Percentiles rank a stretch among this genome's conserved stretches.
Evolutionary conservation across 2,113 vertebrate species (phyloP).

Genomic region (Stegostoma tigrinum): DNA sequence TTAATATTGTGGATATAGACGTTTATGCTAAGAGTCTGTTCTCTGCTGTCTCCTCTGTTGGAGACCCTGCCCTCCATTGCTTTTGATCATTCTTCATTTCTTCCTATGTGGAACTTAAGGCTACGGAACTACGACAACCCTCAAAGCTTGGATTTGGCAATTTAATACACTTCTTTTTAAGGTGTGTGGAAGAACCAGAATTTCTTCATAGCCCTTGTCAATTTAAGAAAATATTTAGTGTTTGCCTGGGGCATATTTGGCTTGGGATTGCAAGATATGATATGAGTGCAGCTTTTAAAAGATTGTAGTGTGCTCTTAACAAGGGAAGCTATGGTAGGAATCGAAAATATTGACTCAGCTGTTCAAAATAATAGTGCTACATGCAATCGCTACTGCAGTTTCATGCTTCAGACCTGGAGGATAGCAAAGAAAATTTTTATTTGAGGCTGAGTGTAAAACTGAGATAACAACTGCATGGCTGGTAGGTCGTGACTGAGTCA

Average conservation of each 20-base stretch:
- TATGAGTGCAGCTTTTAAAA: not conserved
- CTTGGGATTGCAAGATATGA: not conserved
- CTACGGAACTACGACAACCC: not conserved
- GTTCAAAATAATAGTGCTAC: not conserved
- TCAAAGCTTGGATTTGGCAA: not conserved
- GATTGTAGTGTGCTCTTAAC: not conserved
- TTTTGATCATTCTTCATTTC: not conserved
- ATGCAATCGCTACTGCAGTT: not conserved
- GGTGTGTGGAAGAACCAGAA: not conserved
- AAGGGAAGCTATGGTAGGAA: accelerated
- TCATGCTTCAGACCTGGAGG: not conserved
- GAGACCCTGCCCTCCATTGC: not conserved
- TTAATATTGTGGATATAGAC: not conserved
- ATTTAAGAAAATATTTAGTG: not conserved
- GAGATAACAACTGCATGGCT: not conserved
- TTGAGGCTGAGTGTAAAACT: not conserved
- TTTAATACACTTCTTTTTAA: not conserved
- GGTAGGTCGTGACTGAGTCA: not conserved
- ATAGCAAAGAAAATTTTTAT: not conserved
- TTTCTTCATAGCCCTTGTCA: not conserved
- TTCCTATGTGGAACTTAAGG: not conserved
- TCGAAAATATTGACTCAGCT: not conserved
- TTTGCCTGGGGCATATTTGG: not conserved
- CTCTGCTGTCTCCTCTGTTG: not conserved
- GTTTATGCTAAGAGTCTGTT: not conserved